phyloP scores from a whole-genome alignment of 2,113 vertebrate species.

The Cavia porcellus region DNA sequence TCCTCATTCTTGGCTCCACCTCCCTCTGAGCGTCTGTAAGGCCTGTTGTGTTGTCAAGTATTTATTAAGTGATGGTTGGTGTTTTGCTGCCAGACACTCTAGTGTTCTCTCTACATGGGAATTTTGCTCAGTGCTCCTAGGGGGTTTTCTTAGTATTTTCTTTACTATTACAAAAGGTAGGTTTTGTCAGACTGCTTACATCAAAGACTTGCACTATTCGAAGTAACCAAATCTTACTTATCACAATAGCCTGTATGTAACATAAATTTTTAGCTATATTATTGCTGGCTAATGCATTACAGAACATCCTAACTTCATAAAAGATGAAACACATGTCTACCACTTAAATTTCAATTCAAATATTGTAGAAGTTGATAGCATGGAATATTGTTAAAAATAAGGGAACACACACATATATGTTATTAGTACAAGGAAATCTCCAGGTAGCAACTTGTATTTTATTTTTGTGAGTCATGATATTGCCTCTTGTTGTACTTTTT shows the following conservation, averaged over 20 bases:
- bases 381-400: slow-evolving; percentile 72
- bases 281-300: background rate
- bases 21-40: accelerated
- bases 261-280: background rate
- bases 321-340: background rate
- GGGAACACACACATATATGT: slow-evolving; percentile 48
- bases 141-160: background rate
- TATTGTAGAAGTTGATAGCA: slow-evolving; percentile 43
- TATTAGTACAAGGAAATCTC: slow-evolving; percentile 70
- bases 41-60: background rate
- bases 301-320: background rate
- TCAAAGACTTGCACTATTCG: background rate
- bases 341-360: slow-evolving; percentile 70
- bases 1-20: background rate
- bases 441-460: slow-evolving; percentile 57
- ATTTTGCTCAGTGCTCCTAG: background rate
- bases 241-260: background rate
- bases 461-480: slow-evolving; percentile 59
- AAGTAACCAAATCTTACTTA: background rate
- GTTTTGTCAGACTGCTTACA: background rate
- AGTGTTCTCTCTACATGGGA: background rate
- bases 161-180: background rate
- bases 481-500: slow-evolving; percentile 68
- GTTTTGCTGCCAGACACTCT: background rate
- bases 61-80: background rate